phyloP scores from a whole-genome alignment of 2,888 invertebrate species.

The Thelaira solivaga region DNA sequence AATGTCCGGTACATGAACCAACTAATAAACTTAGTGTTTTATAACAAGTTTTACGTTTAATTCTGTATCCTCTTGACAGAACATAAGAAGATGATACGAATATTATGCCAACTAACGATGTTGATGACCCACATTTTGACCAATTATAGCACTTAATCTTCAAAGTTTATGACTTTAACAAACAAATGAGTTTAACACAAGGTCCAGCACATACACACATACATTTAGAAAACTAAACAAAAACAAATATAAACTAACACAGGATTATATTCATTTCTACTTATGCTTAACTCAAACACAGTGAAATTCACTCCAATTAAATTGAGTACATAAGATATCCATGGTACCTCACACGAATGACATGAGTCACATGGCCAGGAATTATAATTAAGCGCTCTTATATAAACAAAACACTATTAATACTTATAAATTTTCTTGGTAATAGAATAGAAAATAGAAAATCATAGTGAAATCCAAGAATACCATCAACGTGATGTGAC shows the following conservation, averaged over 20 bases:
- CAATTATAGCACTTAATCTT: slow-evolving; percentile 41
- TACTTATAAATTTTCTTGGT: slow-evolving; percentile 34
- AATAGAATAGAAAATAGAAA: not conserved
- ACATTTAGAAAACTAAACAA: not conserved
- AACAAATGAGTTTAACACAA: slow-evolving; percentile 24
- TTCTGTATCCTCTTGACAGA: not conserved
- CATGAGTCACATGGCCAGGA: slow-evolving; percentile 28
- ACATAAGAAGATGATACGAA: not conserved
- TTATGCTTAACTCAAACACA: slow-evolving; percentile 1
- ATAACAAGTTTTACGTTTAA: not conserved
- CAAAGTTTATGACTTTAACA: slow-evolving; percentile 32
- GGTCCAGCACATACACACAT: not conserved
- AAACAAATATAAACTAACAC: not conserved
- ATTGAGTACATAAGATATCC: slow-evolving; percentile 18
- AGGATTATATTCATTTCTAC: not conserved
- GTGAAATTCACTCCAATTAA: slow-evolving; percentile 22
- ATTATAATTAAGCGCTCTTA: slow-evolving; percentile 36
- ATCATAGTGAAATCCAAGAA: slow-evolving; percentile 1
- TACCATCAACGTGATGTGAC: not conserved
- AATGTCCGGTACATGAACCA: not conserved
- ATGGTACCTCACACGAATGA: slow-evolving; percentile 3
- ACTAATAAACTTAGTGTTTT: not conserved
- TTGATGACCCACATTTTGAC: slow-evolving; percentile 41
- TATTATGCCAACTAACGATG: not conserved
- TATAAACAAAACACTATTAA: slow-evolving; percentile 39